Evolutionary conservation across 2,888 invertebrate genomes (phyloP), one percentile per base, ranked within the genome.

Genomic region (Pachymerium ferrugineum): DNA sequence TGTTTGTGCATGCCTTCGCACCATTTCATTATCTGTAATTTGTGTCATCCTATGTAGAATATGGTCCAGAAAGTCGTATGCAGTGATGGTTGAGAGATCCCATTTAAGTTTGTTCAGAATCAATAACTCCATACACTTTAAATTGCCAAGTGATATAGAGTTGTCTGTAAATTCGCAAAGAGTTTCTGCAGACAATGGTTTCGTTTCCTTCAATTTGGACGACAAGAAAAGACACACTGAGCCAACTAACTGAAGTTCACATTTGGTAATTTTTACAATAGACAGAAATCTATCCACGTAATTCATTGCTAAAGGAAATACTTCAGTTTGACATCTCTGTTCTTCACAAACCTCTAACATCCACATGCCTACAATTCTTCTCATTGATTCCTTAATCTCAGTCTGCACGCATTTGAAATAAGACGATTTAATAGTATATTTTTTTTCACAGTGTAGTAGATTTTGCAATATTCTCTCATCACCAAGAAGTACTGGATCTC

Each of bases 331-430:
- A 80, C 91, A 90, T 79, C 86, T 86, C 83, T 92, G 90, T 80
- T 92, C 92, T 80, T 92, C 91, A 82, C 92, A 93, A 70, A 93
- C 92, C 92, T 93, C 92, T 76, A 90, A 84, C 92, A 93, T 92
- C 92, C 92, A 93, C 74, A 89, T 89, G 19, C 90, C 88, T 76
- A 92, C 91, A 76, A 92, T 89, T 83, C 90, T 90, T 79, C 92
- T 84, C 92, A 92, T 92, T 81, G 88, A 90, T 8, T 91, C 91
- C 80, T 89, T 87, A 78, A 93, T 86, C 81, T 91, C 91, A 74
- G 86, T 87, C 81, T 91, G 91, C 73, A 90, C 87, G 79, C 87
- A 85, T 79, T 85, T 84, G 76, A 82, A 91, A 83, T 90, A 89
- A 35, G 79, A 78, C 78, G 84, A 83, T 6, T 85, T 85, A 70